Evolutionary conservation across 1,140 invertebrate species (phyloP).

Genomic region (Drosophila watanabei): DNA sequence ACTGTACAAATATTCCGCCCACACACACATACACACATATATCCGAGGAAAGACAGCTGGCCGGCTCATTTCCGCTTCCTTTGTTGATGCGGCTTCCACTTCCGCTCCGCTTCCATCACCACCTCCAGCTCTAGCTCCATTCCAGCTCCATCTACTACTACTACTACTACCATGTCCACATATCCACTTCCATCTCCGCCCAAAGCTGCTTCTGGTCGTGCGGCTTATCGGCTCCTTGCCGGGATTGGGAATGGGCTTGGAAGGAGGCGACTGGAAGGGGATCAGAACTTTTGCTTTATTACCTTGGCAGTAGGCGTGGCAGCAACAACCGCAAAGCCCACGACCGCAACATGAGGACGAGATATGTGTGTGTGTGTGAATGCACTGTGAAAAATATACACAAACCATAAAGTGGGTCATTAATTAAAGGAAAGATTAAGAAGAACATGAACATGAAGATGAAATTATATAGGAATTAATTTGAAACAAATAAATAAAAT

Average conservation of each 20-base stretch:
- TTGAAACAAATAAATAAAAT: no score
- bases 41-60: slow-evolving; percentile 27
- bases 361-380: not conserved
- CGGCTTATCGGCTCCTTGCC: slow-evolving; percentile 32
- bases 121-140: not conserved
- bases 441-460: not conserved
- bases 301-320: slow-evolving; percentile 65
- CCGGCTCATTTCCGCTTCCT: slow-evolving; percentile 74
- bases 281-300: slow-evolving; percentile 80
- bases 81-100: slow-evolving; percentile 57
- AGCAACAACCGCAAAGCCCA: slow-evolving; percentile 36
- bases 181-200: slow-evolving; percentile 5
- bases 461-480: no score
- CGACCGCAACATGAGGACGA: slow-evolving; percentile 40
- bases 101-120: not conserved
- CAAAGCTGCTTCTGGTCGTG: slow-evolving; percentile 26
- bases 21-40: slow-evolving; percentile 7
- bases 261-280: slow-evolving; percentile 11
- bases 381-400: slow-evolving; percentile 4
- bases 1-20: slow-evolving; percentile 24
- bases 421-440: not conserved
- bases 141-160: not conserved
- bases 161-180: not conserved
- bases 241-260: slow-evolving; percentile 9
- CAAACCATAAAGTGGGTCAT: not conserved